Evolutionary conservation across 1,140 invertebrate genomes (phyloP).

Genomic region (Drosophila burlai): DNA sequence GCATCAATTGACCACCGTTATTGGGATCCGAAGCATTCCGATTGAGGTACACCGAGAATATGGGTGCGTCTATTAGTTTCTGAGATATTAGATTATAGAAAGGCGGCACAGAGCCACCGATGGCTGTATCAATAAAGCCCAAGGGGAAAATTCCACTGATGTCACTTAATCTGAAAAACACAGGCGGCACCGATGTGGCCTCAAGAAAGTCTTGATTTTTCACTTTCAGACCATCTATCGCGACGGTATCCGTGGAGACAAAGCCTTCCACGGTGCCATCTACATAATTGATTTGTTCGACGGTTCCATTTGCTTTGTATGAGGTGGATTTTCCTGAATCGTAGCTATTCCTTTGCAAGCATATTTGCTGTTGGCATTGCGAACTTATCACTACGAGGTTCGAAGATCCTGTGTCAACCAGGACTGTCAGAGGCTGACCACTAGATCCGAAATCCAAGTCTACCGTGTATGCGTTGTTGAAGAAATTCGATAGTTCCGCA

Average conservation of each 20-base stretch:
- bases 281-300: constrained; percentile 97
- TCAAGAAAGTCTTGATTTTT: constrained; percentile 97
- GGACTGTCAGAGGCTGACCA: constrained; percentile 94
- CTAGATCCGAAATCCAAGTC: constrained; percentile 93
- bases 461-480: constrained; percentile 98
- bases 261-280: constrained; percentile 88
- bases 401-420: constrained; percentile 99
- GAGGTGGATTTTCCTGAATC: constrained; percentile 92
- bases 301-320: constrained; percentile 94
- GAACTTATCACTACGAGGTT: constrained; percentile 99
- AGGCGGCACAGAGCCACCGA: constrained; percentile 95
- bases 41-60: constrained; percentile 96
- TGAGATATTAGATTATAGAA: constrained; percentile 97
- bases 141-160: constrained; percentile 94
- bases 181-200: constrained; percentile 93
- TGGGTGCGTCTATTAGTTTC: constrained; percentile 89
- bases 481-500: constrained; percentile 14
- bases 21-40: constrained; percentile 89
- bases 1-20: constrained; percentile 95
- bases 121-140: constrained; percentile 93
- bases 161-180: constrained; percentile 91
- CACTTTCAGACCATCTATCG: constrained; percentile 88
- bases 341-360: constrained; percentile 95
- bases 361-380: constrained; percentile 92
- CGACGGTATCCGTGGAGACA: constrained; percentile 94